These are phyloP conservation scores for Brachypteracias leptosomus DNA, from an alignment of 2,113 vertebrate genomes.

Conservation along the genomic window DNA sequence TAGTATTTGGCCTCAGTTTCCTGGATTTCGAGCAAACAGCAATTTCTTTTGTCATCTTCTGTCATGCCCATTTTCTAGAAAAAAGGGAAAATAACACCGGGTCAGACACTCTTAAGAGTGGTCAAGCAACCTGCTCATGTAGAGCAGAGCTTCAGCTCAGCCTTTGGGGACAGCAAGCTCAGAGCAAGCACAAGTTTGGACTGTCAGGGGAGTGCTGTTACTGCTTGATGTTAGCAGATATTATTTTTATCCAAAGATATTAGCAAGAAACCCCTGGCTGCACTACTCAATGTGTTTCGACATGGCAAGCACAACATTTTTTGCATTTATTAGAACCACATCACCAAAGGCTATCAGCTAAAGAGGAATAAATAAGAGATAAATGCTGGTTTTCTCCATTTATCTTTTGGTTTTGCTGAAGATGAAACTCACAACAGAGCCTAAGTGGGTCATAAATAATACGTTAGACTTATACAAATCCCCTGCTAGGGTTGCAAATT, in stretches of 20 bases:
- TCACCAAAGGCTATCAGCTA: neutral
- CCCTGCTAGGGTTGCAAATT: neutral
- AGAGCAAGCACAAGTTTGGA: neutral
- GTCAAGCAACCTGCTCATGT: neutral
- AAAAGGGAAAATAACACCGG: neutral
- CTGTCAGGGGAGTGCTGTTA: neutral
- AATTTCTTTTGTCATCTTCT: conserved; percentile 95
- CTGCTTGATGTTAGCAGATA: neutral
- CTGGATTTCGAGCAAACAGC: conserved; percentile 95
- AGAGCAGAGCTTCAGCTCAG: neutral
- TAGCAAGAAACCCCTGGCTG: neutral
- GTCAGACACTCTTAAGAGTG: neutral
- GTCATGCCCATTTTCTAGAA: conserved; percentile 97
- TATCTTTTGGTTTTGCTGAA: neutral
- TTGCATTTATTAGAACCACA: neutral
- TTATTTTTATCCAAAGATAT: neutral
- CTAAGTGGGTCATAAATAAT: neutral
- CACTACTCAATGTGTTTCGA: neutral
- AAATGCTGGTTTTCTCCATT: neutral
- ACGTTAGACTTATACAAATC: neutral
- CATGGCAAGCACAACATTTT: neutral
- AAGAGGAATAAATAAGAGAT: neutral
- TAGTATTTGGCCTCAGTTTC: conserved; percentile 97
- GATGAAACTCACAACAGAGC: neutral
- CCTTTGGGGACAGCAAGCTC: neutral